A percentile compares a stretch with the other conserved stretches of the same genome.
phyloP scores from a whole-genome alignment of 2,113 vertebrate species.

The Chascanopsetta lugubris region DNA sequence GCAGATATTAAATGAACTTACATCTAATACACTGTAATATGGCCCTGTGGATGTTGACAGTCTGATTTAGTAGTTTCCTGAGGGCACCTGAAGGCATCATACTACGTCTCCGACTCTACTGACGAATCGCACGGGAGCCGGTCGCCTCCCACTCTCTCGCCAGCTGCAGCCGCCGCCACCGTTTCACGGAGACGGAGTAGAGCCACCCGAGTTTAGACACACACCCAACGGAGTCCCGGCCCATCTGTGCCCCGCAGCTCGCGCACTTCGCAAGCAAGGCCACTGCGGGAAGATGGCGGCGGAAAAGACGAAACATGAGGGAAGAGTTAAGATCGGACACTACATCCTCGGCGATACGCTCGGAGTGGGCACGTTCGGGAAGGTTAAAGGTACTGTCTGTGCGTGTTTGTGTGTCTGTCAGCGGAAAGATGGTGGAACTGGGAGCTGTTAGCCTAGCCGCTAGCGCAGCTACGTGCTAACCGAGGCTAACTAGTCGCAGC shows the following conservation, averaged over 20 bases:
- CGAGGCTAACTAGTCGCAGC: slow-evolving; percentile 63
- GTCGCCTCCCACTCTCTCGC: slow-evolving; percentile 30
- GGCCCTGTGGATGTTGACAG: background rate
- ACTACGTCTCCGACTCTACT: slow-evolving; percentile 24
- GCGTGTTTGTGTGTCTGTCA: slow-evolving; percentile 22
- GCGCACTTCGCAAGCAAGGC: slow-evolving; percentile 80
- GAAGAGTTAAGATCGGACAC: slow-evolving; percentile 96
- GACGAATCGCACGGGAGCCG: slow-evolving; percentile 45
- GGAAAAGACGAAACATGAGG: slow-evolving; percentile 96
- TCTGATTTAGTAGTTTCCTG: background rate
- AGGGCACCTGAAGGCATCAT: slow-evolving; percentile 42
- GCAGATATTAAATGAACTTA: too few species aligned
- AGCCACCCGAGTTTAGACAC: slow-evolving; percentile 36
- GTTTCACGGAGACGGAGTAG: slow-evolving; percentile 12
- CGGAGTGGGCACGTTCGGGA: slow-evolving; percentile 96
- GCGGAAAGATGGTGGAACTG: slow-evolving; percentile 44
- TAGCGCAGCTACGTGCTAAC: slow-evolving; percentile 41
- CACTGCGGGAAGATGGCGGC: slow-evolving; percentile 93
- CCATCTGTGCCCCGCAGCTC: slow-evolving; percentile 60
- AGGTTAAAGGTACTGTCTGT: slow-evolving; percentile 88
- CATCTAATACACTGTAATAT: background rate
- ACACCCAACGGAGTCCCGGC: slow-evolving; percentile 47
- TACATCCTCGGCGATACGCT: slow-evolving; percentile 96
- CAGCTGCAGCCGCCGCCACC: too few species aligned
- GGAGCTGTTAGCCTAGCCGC: slow-evolving; percentile 52